phyloP scores from a whole-genome alignment of 2,888 invertebrate species.

The Hoplodrina blanda region DNA sequence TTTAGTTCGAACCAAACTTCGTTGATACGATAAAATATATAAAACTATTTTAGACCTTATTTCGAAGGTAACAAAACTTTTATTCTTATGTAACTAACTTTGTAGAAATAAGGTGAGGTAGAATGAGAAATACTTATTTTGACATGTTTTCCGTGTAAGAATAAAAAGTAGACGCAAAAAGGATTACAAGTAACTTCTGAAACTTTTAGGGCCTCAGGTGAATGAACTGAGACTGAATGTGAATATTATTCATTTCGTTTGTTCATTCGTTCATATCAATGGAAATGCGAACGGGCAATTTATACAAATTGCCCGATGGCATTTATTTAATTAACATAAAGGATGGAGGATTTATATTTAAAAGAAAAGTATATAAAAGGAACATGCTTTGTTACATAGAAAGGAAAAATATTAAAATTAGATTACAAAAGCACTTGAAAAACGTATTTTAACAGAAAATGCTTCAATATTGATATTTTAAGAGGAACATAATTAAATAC shows the following conservation, averaged over 20 bases:
- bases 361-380: background rate
- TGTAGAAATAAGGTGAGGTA: slow-evolving; percentile 17
- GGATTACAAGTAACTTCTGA: slow-evolving; percentile 4
- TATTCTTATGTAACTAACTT: slow-evolving; percentile 22
- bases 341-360: background rate
- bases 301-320: background rate
- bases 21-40: slow-evolving; percentile 21
- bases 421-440: background rate
- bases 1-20: background rate
- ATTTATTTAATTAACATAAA: background rate
- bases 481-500: background rate
- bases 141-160: slow-evolving; percentile 14
- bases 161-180: slow-evolving; percentile 9
- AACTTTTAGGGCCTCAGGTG: background rate
- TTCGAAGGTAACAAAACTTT: slow-evolving; percentile 17
- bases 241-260: background rate
- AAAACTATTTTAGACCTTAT: slow-evolving; percentile 12
- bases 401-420: background rate
- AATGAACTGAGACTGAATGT: slow-evolving; percentile 1
- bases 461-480: background rate
- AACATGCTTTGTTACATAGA: too few species aligned
- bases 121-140: slow-evolving; percentile 8
- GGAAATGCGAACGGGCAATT: background rate
- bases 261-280: slow-evolving; percentile 1
- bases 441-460: background rate